Conservation (phyloP, 2,888 invertebrate genomes). For the Xestia c-nigrum region DNA sequence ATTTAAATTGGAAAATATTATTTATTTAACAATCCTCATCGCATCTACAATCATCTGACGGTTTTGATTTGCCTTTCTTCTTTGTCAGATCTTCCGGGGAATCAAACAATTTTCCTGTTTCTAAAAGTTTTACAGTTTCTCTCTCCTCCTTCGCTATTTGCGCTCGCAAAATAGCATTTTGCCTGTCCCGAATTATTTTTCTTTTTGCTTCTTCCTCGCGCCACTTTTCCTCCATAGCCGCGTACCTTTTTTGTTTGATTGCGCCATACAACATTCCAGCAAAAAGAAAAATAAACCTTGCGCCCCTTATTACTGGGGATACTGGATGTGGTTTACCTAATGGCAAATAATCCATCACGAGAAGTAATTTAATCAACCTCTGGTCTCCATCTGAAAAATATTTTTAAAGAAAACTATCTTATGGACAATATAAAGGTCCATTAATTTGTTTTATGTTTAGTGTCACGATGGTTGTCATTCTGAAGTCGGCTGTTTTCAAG, state of each 20-base stretch:
- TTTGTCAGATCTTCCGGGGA: conserved; percentile 5
- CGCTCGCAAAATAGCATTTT: conserved; percentile 75
- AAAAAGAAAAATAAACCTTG: conserved; percentile 79
- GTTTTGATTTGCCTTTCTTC: too few relatives aligned
- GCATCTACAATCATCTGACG: neutral
- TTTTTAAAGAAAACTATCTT: neutral
- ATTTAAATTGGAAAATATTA: conserved; percentile 5
- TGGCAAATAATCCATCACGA: conserved; percentile 66
- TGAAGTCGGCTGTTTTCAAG: neutral
- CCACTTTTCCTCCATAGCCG: conserved; percentile 72
- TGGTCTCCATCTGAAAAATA: neutral
- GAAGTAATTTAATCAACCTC: neutral
- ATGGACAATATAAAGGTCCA: neutral
- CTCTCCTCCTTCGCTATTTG: conserved; percentile 80
- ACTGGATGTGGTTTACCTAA: conserved; percentile 83
- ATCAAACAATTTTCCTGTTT: conserved; percentile 80
- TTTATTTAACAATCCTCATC: neutral
- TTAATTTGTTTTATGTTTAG: neutral
- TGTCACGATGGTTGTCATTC: neutral
- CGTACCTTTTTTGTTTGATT: conserved; percentile 78
- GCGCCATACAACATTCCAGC: conserved; percentile 83
- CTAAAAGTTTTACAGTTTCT: conserved; percentile 75
- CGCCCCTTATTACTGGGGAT: conserved; percentile 84
- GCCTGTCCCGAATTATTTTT: conserved; percentile 79
- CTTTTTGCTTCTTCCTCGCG: conserved; percentile 77